These are phyloP conservation scores for Argya squamiceps DNA, from an alignment of 2,797 vertebrate genomes.

Conservation along the genomic window DNA sequence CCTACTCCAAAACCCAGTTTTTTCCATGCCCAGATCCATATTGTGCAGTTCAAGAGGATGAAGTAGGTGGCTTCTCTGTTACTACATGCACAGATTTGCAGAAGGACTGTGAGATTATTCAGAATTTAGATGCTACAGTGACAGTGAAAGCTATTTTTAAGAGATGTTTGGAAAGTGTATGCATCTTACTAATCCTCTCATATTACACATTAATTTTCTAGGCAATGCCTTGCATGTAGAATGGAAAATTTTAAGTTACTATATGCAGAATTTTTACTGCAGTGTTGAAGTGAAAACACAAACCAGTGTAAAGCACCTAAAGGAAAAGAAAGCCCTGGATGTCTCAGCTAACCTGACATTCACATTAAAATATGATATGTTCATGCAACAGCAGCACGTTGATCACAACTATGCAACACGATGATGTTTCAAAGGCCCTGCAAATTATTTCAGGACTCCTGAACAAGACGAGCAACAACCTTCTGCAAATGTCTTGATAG, in stretches of 20 bases:
- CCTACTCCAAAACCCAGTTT: neutral
- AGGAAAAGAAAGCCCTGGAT: neutral
- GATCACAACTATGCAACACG: constrained; percentile 49
- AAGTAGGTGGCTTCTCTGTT: constrained; percentile 33
- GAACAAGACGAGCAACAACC: constrained; percentile 40
- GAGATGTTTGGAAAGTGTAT: neutral
- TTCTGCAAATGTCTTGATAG: constrained; percentile 39
- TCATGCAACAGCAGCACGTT: constrained; percentile 35
- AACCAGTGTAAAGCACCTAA: neutral
- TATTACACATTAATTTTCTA: neutral
- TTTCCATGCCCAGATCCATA: neutral
- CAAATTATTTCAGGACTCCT: constrained; percentile 60
- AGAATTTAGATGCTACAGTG: constrained; percentile 26
- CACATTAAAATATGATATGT: constrained; percentile 21
- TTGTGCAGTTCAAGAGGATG: neutral
- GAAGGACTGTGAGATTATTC: constrained; percentile 28
- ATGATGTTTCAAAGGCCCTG: constrained; percentile 67
- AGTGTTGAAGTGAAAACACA: neutral
- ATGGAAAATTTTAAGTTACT: neutral
- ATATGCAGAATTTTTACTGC: neutral
- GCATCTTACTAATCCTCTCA: neutral
- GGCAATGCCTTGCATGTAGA: neutral
- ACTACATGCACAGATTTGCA: constrained; percentile 4
- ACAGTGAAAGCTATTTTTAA: constrained; percentile 33
- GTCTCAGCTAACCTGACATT: constrained; percentile 6